Base-by-base conservation (phyloP, 2,797 vertebrate species). In the Zenarchopterus dispar region DNA sequence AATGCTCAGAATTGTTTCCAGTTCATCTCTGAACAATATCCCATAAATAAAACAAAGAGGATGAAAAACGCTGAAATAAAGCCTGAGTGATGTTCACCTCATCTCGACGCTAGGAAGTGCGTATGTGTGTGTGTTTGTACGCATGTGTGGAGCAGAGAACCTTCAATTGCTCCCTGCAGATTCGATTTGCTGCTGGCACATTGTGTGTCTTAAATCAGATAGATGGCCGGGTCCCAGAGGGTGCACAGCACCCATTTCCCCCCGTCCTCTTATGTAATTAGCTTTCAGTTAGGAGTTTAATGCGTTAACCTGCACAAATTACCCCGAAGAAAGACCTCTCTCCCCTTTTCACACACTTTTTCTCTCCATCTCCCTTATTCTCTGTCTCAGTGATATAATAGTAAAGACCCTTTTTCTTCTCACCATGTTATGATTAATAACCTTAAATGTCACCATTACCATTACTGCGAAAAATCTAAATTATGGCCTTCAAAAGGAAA, bases 151-250 rank as follows among this genome's bases (percentile, higher is more conserved):
- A 45, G 47, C 24, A 65, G 55, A 61, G 74, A 85, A 82, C 77
- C 84, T 87, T 85, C 76, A 75, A 86, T 82, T 91, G 84, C 82
- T 86, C 84, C 83, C 77, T 53, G 64, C 78, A 84, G 86, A 93
- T 93, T 89, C 46, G 75, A 93, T 94, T 93, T 91, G 78, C 71
- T 39, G 69, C 88, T 84, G 91, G 91, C 91, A 92, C 70, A 62
- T 84, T 83, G 84, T 87, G 87, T 75, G 71, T 74, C 78, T 84
- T 92, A 92, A 93, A 91, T 82, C 85, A 89, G 88, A 93, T 75
- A 68, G 84, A 93, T 87, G 81, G 56, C 77, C 41, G 6, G n/a
- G 21, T 70, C 84, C 65, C 74, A 45, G 42, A 55, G 73, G 79
- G 78, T 77, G 80, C 70, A 77, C 62, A 73, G 75, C 71, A 55